Evolutionary conservation across 2,113 vertebrate genomes (phyloP).

Genomic region (Indri indri): DNA sequence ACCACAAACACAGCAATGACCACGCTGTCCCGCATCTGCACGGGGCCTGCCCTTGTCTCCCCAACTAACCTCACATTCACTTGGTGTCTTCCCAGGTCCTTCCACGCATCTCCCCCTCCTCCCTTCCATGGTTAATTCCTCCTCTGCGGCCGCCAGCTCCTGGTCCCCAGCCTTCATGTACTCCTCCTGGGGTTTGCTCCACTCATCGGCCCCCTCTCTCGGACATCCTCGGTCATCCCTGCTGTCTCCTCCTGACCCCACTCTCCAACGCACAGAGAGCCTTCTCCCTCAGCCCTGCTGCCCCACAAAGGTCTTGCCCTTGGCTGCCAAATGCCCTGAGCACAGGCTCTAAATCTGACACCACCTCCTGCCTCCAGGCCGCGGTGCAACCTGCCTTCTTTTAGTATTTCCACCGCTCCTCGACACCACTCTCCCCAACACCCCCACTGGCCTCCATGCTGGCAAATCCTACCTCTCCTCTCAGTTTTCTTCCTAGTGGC

Average conservation of each 20-base stretch:
- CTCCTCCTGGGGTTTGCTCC: not conserved
- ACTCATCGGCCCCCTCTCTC: not conserved
- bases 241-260: not conserved
- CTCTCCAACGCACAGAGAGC: not conserved
- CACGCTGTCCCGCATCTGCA: rapidly evolving
- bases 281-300: not conserved
- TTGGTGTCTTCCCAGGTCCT: not conserved
- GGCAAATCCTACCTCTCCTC: not conserved
- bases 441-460: rapidly evolving
- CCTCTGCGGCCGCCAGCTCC: not conserved
- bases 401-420: not conserved
- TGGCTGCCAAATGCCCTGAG: not conserved
- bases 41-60: not conserved
- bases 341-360: not conserved
- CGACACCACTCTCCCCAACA: not conserved
- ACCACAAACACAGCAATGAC: not conserved
- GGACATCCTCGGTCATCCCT: not conserved
- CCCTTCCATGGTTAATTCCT: not conserved
- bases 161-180: rapidly evolving
- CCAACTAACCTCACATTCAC: not conserved
- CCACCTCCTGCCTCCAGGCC: not conserved
- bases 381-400: rapidly evolving
- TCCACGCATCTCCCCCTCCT: not conserved
- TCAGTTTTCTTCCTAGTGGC: not conserved
- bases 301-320: not conserved